These are phyloP conservation scores for Recurvirostra avosetta DNA, from an alignment of 2,113 vertebrate species.

Conservation along the genomic window DNA sequence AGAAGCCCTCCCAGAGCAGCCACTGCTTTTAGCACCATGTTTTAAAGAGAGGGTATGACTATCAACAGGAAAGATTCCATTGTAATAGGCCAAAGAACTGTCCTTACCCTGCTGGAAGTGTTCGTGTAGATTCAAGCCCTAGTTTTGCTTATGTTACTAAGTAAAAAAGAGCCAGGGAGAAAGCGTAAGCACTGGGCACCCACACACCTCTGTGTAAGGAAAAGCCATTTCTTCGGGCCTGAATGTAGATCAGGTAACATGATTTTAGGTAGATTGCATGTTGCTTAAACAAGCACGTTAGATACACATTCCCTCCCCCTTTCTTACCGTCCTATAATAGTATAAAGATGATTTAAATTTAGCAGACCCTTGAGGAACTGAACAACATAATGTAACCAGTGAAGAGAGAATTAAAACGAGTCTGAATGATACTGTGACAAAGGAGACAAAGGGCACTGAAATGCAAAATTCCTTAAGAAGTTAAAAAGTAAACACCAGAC, in stretches of 20 bases:
- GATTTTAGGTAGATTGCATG: not conserved
- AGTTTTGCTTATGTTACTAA: not conserved
- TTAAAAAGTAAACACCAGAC: not conserved
- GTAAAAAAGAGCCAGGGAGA: not conserved
- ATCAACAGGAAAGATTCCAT: not conserved
- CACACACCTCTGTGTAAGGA: not conserved
- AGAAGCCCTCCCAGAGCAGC: not conserved
- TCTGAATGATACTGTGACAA: not conserved
- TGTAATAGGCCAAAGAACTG: not conserved
- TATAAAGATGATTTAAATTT: not conserved
- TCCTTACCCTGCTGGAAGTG: not conserved
- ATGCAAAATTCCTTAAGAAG: not conserved
- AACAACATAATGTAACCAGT: not conserved
- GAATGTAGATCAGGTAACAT: not conserved
- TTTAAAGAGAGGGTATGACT: not conserved
- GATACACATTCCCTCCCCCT: not conserved
- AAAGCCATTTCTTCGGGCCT: not conserved
- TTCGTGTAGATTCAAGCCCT: not conserved
- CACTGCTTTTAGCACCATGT: not conserved
- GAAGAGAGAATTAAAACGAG: not conserved
- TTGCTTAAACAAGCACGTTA: not conserved
- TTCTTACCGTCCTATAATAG: not conserved
- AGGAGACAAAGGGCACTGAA: not conserved
- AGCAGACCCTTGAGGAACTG: not conserved
- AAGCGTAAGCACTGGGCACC: not conserved